A percentile compares a stretch with the other conserved stretches of the same genome.
phyloP scores from a whole-genome alignment of 2,797 vertebrate species.

The Catostomus latipinnis region DNA sequence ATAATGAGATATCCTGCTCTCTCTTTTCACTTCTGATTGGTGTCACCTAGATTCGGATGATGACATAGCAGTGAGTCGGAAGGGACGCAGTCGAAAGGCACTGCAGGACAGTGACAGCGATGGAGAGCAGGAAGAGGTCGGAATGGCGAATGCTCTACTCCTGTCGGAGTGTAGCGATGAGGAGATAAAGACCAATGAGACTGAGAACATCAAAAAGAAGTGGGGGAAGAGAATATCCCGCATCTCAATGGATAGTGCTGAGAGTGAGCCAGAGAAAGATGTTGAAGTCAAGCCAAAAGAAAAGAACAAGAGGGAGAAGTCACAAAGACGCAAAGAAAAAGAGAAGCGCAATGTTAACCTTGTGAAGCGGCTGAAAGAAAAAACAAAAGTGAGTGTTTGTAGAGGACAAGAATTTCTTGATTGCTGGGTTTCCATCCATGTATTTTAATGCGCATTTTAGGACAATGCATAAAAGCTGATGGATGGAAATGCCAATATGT shows the following conservation, averaged over 20 bases:
- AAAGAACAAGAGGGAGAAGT: constrained; percentile 71
- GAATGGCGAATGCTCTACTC: constrained; percentile 66
- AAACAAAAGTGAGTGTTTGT: constrained; percentile 57
- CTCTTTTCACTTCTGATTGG: background rate
- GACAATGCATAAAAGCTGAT: too few relatives aligned
- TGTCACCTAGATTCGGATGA: constrained; percentile 86
- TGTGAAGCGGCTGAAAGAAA: constrained; percentile 76
- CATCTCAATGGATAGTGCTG: constrained; percentile 75
- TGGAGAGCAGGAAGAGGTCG: constrained; percentile 64
- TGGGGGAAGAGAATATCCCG: constrained; percentile 68
- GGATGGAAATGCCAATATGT: too few relatives aligned
- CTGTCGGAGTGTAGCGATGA: constrained; percentile 72
- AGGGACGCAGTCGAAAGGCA: constrained; percentile 78
- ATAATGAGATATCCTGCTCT: background rate
- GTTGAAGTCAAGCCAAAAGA: constrained; percentile 56
- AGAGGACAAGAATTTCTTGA: background rate
- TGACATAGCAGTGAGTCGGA: constrained; percentile 79
- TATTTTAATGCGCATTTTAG: too few relatives aligned
- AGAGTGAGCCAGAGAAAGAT: constrained; percentile 68
- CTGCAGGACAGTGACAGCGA: constrained; percentile 93
- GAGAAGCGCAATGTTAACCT: constrained; percentile 73
- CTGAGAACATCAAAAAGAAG: constrained; percentile 16
- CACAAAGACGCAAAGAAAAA: constrained; percentile 73
- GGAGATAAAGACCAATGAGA: constrained; percentile 58
- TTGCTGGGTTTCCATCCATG: too few relatives aligned